A percentile compares a stretch with the other conserved stretches of the same genome.
Conservation (phyloP, 1,140 invertebrate species). For the Drosophila fuyamai region DNA sequence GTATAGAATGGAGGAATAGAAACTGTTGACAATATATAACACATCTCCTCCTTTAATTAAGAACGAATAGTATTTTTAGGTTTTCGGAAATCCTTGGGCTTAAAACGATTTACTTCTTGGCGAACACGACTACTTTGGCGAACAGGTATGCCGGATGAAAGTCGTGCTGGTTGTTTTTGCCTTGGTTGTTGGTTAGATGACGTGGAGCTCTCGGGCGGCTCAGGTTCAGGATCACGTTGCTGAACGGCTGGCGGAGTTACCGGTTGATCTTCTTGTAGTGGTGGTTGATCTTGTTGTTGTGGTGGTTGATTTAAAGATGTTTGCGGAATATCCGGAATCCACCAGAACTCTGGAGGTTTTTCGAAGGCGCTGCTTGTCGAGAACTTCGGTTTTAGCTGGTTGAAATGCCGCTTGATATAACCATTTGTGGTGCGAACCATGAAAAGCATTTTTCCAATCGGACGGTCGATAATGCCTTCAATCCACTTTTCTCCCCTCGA, state of each 20-base stretch:
- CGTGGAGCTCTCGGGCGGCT: not conserved
- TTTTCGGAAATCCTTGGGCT: not conserved
- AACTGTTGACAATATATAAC: not conserved
- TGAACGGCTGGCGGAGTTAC: not conserved
- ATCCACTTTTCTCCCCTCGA: not conserved
- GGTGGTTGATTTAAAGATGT: not conserved
- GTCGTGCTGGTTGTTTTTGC: not conserved
- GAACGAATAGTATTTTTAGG: not conserved
- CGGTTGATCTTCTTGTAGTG: not conserved
- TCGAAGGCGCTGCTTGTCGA: not conserved
- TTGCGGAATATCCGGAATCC: not conserved
- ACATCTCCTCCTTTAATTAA: not conserved
- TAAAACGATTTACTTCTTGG: not conserved
- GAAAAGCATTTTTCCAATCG: no score
- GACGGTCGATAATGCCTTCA: not conserved
- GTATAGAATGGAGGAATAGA: not conserved
- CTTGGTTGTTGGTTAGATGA: not conserved
- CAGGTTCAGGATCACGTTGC: not conserved
- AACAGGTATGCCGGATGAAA: not conserved
- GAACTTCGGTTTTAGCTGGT: not conserved
- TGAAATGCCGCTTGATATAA: not conserved
- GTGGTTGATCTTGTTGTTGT: not conserved
- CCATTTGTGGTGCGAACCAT: no score
- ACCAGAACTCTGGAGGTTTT: not conserved
- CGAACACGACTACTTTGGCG: not conserved